Percentiles rank a stretch among this genome's conserved stretches.
phyloP scores from a whole-genome alignment of 1,140 invertebrate species.

The Drosophila fuyamai region DNA sequence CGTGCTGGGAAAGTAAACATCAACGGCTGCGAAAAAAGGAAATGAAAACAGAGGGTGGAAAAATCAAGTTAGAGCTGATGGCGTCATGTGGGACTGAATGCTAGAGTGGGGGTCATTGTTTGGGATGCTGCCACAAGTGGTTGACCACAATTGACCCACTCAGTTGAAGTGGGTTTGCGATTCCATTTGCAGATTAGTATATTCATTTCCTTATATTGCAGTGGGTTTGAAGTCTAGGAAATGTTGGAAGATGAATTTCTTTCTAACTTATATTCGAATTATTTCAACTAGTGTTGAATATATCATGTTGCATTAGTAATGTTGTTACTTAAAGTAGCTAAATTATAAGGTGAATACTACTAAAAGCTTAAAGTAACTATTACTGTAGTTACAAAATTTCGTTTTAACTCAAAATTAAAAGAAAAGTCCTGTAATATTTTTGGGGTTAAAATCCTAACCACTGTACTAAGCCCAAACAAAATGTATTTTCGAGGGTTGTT shows the following conservation, averaged over 20 bases:
- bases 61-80: constrained; percentile 27
- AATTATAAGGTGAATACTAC: too few relatives aligned
- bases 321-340: too few relatives aligned
- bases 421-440: too few relatives aligned
- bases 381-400: too few relatives aligned
- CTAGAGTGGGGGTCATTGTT: background rate
- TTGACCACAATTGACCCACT: constrained; percentile 41
- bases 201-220: background rate
- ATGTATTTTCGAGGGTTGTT: constrained; percentile 24
- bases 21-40: constrained; percentile 52
- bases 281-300: too few relatives aligned
- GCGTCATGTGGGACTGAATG: constrained; percentile 29
- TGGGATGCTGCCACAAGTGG: constrained; percentile 46
- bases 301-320: too few relatives aligned
- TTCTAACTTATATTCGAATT: too few relatives aligned
- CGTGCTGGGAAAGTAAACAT: constrained; percentile 81
- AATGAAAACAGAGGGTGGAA: constrained; percentile 9
- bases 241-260: too few relatives aligned
- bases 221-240: background rate
- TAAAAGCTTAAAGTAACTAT: too few relatives aligned
- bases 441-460: background rate
- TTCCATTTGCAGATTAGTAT: constrained; percentile 33
- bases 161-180: constrained; percentile 3
- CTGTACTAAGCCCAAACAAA: background rate
- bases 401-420: too few relatives aligned